Conservation (phyloP, 2,888 invertebrate genomes). For the Peribatodes rhomboidaria region DNA sequence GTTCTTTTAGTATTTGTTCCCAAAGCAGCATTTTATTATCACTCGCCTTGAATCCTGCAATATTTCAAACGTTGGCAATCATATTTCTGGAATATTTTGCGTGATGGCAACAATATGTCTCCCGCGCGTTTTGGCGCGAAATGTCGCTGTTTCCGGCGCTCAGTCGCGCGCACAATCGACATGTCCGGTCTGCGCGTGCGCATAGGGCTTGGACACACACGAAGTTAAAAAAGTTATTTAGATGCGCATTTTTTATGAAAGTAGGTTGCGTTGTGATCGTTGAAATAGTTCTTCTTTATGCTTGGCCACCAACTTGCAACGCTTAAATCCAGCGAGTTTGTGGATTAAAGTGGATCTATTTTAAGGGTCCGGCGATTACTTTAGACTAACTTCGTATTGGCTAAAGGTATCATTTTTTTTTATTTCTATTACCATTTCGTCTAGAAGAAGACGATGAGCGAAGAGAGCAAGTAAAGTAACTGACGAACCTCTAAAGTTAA, state of each 20-base stretch:
- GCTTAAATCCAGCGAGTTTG: not conserved
- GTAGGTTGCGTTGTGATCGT: not conserved
- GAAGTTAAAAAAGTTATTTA: not conserved
- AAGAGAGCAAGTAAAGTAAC: no score
- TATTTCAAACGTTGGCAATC: constrained; percentile 50
- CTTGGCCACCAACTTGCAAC: no score
- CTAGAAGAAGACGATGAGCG: no score
- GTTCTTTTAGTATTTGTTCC: not conserved
- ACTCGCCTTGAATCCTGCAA: constrained; percentile 1
- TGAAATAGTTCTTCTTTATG: no score
- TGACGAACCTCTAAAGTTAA: no score
- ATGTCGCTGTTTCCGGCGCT: constrained; percentile 61
- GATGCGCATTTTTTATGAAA: not conserved
- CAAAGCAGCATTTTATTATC: not conserved
- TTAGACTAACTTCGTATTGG: no score
- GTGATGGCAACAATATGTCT: constrained; percentile 63
- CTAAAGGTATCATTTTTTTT: no score
- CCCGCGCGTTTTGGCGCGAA: constrained; percentile 68
- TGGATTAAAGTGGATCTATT: no score
- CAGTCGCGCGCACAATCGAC: constrained; percentile 63
- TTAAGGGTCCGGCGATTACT: no score
- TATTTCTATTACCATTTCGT: no score
- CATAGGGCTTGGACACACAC: constrained; percentile 38
- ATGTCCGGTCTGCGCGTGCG: constrained; percentile 61
- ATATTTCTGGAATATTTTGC: constrained; percentile 47